Base-by-base conservation (phyloP, 2,113 vertebrate species). In the Takifugu flavidus region DNA sequence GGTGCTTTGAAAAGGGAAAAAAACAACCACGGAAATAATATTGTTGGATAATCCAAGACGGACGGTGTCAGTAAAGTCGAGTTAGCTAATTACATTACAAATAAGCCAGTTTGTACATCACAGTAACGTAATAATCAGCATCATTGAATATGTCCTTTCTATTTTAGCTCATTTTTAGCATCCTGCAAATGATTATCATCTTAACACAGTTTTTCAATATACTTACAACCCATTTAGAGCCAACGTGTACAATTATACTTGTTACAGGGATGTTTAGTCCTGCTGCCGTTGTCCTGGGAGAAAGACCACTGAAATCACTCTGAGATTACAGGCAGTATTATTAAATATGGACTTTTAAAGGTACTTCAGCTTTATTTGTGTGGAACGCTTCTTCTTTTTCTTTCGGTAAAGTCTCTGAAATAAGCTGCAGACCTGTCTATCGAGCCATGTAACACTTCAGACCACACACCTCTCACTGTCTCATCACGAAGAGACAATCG, bases 1-100 rank as follows among this genome's bases (percentile, higher is more conserved):
- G 12, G 6, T 7, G 0, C 34, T 10, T 39, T 6, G 11, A 39
- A 39, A 39, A 39, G 8, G 34, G 20, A 20, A 39, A 39, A 66
- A 78, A 82, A 76, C 39, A 75, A 62, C 74, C 49, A 45, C 53
- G 78, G 73, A 76, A 84, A 74, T 56, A 61, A 57, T 55, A 59
- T 49, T 54, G 20, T 20, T 20, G 20, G 82, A 82, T 62, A 54
- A 43, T 57, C 72, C 61, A 56, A 67, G 53, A 67, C 60, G 44
- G 68, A 47, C 7, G 34, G 1, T 39, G 34, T 39, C 7, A 39
- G 8, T 10, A 39, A 39, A 39, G 34, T 10, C 8, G 4, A 2
- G 34, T 39, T 39, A 11, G 34, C 2, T 39, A 39, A 39, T 10
- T 1, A 39, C 34, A 39, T 39, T 20, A 20, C 34, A 39, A 39